Conservation (phyloP, 2,113 vertebrate genomes). For the Rhinolophus ferrumequinum region DNA sequence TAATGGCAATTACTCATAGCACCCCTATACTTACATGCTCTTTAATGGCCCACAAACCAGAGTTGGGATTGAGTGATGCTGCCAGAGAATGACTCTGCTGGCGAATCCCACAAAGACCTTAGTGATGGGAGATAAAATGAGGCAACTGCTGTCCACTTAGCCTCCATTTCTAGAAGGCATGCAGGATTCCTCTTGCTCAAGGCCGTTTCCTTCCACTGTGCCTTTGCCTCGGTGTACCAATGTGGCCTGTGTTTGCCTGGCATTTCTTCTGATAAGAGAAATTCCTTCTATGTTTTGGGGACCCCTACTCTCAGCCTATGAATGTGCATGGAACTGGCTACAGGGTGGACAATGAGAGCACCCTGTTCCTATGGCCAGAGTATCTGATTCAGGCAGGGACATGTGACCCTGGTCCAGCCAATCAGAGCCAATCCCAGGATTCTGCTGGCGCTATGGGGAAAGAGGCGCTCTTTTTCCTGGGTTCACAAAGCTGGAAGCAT, state of each 20-base stretch:
- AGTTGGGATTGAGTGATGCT: background rate
- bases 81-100: background rate
- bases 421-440: background rate
- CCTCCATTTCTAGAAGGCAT: background rate
- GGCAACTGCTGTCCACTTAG: background rate
- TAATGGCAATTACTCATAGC: background rate
- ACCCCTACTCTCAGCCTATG: background rate
- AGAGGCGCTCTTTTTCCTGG: background rate
- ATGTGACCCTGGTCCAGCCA: background rate
- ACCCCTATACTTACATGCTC: background rate
- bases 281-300: background rate
- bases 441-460: background rate
- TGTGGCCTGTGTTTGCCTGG: background rate
- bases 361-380: background rate
- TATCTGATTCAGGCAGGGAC: background rate
- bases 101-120: background rate
- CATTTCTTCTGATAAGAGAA: background rate
- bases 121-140: background rate
- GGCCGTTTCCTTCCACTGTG: background rate
- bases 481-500: background rate
- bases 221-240: background rate
- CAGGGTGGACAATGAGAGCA: background rate
- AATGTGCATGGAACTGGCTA: background rate
- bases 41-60: background rate
- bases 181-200: background rate